A percentile compares a stretch with the other conserved stretches of the same genome.
phyloP scores from a whole-genome alignment of 64 coral and sea anemone species.

The Hydrozoanthus tunicans region DNA sequence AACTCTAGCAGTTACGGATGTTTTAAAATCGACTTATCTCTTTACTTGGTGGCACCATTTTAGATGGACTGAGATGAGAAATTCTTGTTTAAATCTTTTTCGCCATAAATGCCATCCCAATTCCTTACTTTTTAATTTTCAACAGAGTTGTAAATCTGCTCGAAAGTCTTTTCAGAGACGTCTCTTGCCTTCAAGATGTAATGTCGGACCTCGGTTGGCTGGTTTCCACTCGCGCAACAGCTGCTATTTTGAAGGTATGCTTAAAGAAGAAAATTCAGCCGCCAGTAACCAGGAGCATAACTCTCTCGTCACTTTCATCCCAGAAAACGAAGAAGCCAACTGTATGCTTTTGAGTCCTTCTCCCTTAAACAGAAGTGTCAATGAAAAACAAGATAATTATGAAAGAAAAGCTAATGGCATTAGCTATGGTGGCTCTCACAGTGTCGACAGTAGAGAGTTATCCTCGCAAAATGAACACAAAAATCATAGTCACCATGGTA shows the following conservation, averaged over 20 bases:
- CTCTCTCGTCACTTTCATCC: neutral
- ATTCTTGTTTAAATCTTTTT: no score
- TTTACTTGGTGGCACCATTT: no score
- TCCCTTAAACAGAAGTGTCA: neutral
- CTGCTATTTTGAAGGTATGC: neutral
- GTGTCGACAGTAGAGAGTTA: neutral
- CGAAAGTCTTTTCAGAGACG: neutral
- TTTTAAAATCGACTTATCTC: no score
- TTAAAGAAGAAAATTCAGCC: neutral
- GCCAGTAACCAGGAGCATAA: neutral
- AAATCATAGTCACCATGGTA: neutral
- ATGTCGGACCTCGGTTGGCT: slow-evolving; percentile 24
- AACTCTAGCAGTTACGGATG: no score
- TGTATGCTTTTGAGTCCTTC: neutral
- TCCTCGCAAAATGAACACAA: neutral
- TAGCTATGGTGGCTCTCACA: neutral
- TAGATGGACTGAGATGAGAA: no score
- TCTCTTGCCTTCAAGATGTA: neutral
- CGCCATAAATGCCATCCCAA: no score
- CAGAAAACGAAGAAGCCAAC: neutral
- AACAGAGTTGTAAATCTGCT: slow-evolving; percentile 5
- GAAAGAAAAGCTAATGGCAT: no score
- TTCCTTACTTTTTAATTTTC: neutral
- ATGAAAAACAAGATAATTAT: neutral
- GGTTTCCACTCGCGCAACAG: neutral